These are phyloP conservation scores for Eudemis profundana DNA, from an alignment of 2,888 invertebrate genomes.

Conservation along the genomic window DNA sequence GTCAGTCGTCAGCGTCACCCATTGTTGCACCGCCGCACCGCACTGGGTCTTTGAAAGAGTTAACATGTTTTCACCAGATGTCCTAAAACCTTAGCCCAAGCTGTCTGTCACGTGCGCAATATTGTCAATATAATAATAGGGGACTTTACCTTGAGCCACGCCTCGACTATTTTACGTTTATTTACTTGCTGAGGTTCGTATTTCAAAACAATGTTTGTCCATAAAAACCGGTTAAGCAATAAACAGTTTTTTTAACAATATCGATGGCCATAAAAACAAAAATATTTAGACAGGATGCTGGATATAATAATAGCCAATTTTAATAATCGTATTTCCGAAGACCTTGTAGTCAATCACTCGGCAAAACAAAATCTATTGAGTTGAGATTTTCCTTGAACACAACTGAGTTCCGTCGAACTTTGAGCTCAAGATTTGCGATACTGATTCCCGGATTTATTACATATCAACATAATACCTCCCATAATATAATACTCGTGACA, in stretches of 20 bases:
- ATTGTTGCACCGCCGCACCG: conserved; percentile 1
- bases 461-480: conserved; percentile 24
- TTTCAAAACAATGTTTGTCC: conserved; percentile 32
- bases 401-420: neutral
- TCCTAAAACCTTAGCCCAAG: conserved; percentile 14
- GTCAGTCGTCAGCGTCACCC: conserved; percentile 6
- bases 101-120: conserved; percentile 27
- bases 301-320: conserved; percentile 22
- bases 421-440: conserved; percentile 15
- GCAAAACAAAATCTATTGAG: conserved; percentile 8
- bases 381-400: conserved; percentile 20
- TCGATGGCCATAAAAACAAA: conserved; percentile 27
- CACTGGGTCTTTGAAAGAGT: conserved; percentile 7
- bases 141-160: conserved; percentile 11
- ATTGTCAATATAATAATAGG: neutral
- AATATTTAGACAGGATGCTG: conserved; percentile 31
- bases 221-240: conserved; percentile 38
- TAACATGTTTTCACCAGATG: conserved; percentile 33
- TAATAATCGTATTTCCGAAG: conserved; percentile 35
- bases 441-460: conserved; percentile 29
- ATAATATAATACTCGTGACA: conserved; percentile 34
- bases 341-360: conserved; percentile 33
- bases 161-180: conserved; percentile 8
- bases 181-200: conserved; percentile 15
- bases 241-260: conserved; percentile 29